phyloP scores from a whole-genome alignment of 2,797 vertebrate genomes.

The Propithecus perrieri region DNA sequence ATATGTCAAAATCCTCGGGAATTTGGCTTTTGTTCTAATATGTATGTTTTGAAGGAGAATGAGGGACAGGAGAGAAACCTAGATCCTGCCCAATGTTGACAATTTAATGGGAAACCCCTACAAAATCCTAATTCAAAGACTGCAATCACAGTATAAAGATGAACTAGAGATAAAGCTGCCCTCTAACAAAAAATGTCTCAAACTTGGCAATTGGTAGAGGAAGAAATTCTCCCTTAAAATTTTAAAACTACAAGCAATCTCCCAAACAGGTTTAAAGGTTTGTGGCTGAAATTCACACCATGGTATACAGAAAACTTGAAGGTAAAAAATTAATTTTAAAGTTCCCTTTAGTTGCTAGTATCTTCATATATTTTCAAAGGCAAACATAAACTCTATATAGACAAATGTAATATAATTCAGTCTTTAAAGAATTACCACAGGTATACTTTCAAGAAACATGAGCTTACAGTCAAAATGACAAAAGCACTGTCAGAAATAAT shows the following conservation, averaged over 20 bases:
- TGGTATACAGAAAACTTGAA: background rate
- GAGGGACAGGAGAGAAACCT: background rate
- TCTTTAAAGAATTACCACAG: background rate
- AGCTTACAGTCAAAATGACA: background rate
- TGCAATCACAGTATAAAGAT: background rate
- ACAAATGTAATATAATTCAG: background rate
- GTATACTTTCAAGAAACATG: no score
- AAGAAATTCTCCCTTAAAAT: background rate
- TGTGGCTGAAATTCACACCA: background rate
- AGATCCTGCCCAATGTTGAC: background rate
- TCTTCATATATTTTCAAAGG: background rate
- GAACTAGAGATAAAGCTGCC: background rate
- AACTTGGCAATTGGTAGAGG: background rate
- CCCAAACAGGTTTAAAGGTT: background rate
- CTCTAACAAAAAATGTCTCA: background rate
- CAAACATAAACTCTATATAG: background rate
- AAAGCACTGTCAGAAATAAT: background rate
- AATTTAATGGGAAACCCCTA: background rate
- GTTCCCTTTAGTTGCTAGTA: background rate
- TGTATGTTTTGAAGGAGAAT: background rate
- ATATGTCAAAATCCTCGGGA: background rate
- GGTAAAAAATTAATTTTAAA: background rate
- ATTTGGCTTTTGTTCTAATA: background rate
- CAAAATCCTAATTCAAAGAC: background rate
- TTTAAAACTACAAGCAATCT: background rate